Conservation (phyloP, 2,113 vertebrate genomes). For the Synodontis membranacea region DNA sequence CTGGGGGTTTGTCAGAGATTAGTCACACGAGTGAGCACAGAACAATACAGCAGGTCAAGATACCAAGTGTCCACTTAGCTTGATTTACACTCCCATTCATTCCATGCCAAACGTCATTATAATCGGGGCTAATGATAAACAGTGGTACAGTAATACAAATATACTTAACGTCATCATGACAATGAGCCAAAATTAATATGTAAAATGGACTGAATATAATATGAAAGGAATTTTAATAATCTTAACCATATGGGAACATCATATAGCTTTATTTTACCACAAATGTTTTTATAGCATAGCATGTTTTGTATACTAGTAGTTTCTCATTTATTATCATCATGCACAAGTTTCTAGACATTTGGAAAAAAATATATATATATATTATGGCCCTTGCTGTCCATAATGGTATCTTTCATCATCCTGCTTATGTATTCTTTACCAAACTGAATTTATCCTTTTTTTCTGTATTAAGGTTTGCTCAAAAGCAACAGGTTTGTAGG, state of each 20-base stretch:
- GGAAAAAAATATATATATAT: background rate
- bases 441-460: background rate
- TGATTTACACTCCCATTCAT: slow-evolving; percentile 14
- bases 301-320: too few relatives aligned
- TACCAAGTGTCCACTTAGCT: background rate
- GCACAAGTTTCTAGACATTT: background rate
- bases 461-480: background rate
- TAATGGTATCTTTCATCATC: background rate
- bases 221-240: too few relatives aligned
- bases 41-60: slow-evolving; percentile 29
- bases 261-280: background rate
- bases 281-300: background rate
- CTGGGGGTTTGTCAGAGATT: slow-evolving; percentile 64
- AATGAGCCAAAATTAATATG: background rate
- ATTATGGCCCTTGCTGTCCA: background rate
- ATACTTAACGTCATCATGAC: background rate
- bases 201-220: too few relatives aligned
- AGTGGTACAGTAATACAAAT: background rate
- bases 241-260: background rate
- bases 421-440: background rate
- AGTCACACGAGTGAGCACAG: slow-evolving; percentile 36
- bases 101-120: background rate
- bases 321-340: background rate
- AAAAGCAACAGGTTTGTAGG: background rate
- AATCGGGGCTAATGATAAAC: background rate